Evolutionary conservation across 2,113 vertebrate species (phyloP).

Genomic region (Pomatorhinus ruficollis): DNA sequence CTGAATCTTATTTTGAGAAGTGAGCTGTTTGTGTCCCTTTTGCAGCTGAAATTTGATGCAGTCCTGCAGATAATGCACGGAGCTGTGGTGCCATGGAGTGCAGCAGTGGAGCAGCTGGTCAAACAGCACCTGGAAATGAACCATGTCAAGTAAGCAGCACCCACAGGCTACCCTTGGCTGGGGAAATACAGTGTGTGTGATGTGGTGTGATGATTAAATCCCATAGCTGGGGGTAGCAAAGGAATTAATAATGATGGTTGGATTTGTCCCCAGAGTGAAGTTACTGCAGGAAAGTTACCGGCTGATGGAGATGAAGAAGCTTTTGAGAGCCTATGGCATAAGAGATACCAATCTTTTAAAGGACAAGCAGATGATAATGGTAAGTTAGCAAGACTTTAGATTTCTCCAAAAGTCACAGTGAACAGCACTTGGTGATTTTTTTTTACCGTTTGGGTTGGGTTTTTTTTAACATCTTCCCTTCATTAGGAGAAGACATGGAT

Average conservation of each 20-base stretch:
- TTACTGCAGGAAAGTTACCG: slow-evolving; percentile 89
- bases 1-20: neutral
- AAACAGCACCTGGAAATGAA: slow-evolving; percentile 89
- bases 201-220: neutral
- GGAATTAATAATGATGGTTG: neutral
- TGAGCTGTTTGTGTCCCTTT: neutral
- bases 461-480: neutral
- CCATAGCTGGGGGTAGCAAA: neutral
- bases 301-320: slow-evolving; percentile 95
- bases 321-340: slow-evolving; percentile 90
- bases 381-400: slow-evolving; percentile 3
- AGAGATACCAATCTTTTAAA: slow-evolving; percentile 87
- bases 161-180: neutral
- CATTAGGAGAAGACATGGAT: neutral
- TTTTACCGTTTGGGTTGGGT: neutral
- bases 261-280: slow-evolving; percentile 80
- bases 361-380: slow-evolving; percentile 86
- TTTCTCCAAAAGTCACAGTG: neutral
- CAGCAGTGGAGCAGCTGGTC: slow-evolving; percentile 88
- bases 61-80: slow-evolving; percentile 93
- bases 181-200: neutral
- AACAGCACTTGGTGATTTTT: neutral
- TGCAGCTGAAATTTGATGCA: slow-evolving; percentile 90
- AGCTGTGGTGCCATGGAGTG: slow-evolving; percentile 91
- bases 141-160: slow-evolving; percentile 86